Conservation (phyloP, 2,797 vertebrate genomes). For the Amblyopsis hoosieri region DNA sequence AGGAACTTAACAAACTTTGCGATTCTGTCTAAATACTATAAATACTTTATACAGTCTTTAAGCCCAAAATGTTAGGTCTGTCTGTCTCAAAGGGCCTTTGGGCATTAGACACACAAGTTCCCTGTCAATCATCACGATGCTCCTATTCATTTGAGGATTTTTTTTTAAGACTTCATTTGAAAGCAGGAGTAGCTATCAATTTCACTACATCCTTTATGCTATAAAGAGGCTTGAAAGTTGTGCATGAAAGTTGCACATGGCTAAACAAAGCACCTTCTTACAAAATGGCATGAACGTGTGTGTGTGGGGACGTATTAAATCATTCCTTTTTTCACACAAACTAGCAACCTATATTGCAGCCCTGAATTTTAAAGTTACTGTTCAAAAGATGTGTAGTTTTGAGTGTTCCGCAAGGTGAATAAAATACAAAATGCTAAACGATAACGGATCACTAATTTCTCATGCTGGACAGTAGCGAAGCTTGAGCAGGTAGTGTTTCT, state of each 20-base stretch:
- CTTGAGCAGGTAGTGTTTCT: conserved; percentile 43
- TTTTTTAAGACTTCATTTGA: conserved; percentile 14
- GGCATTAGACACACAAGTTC: conserved; percentile 27
- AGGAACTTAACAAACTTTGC: conserved; percentile 31
- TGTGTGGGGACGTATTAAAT: not conserved
- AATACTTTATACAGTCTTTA: conserved; percentile 45
- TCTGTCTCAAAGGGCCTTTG: conserved; percentile 36
- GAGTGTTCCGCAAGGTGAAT: too few relatives aligned
- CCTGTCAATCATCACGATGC: conserved; percentile 21
- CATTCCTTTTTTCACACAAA: too few relatives aligned
- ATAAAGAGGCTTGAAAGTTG: conserved; percentile 6
- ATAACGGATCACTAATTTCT: not conserved
- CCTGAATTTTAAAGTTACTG: too few relatives aligned
- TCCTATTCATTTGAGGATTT: conserved; percentile 25
- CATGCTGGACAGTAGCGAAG: conserved; percentile 12
- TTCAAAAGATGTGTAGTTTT: too few relatives aligned
- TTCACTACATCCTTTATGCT: conserved; percentile 29
- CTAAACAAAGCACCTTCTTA: conserved; percentile 32
- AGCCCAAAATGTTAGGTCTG: conserved; percentile 30
- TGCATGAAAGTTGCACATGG: conserved; percentile 21
- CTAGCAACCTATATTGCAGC: too few relatives aligned
- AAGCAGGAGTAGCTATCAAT: conserved; percentile 25
- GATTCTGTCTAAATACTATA: conserved; percentile 39
- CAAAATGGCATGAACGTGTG: not conserved
- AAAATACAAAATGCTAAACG: too few relatives aligned